These are phyloP conservation scores for Chloroceryle aenea DNA, from an alignment of 2,113 vertebrate species.

Conservation along the genomic window DNA sequence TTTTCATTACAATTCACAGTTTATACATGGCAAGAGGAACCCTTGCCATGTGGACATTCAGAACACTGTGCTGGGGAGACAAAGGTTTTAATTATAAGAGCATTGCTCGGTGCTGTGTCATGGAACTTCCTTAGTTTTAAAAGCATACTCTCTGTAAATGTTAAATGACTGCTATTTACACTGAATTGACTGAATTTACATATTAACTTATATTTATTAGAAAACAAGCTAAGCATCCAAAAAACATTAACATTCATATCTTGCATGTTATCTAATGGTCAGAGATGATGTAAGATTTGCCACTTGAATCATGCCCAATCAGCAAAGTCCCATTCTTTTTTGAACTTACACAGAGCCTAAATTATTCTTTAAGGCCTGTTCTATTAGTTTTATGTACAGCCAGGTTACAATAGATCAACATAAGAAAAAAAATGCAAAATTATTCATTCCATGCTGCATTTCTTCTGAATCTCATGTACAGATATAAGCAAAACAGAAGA, in stretches of 20 bases:
- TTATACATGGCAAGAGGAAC: constrained; percentile 70
- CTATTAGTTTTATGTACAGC: constrained; percentile 69
- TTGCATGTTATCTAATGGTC: constrained; percentile 66
- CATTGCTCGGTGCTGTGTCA: constrained; percentile 71
- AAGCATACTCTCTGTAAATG: constrained; percentile 68
- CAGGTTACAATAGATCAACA: constrained; percentile 57
- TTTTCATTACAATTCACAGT: constrained; percentile 84
- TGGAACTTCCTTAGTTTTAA: constrained; percentile 74
- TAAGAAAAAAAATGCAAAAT: constrained; percentile 54
- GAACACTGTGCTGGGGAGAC: constrained; percentile 76
- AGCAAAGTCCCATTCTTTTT: constrained; percentile 51
- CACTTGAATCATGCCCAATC: constrained; percentile 71
- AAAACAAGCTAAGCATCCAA: constrained; percentile 79
- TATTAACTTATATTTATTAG: constrained; percentile 78
- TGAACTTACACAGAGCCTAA: constrained; percentile 66
- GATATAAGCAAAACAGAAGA: constrained; percentile 68
- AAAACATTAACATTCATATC: constrained; percentile 75
- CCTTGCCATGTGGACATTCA: constrained; percentile 74
- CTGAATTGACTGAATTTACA: constrained; percentile 54
- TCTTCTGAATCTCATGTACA: constrained; percentile 71
- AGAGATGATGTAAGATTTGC: constrained; percentile 68
- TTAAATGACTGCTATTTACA: too few relatives aligned
- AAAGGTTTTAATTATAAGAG: constrained; percentile 74
- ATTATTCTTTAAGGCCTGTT: constrained; percentile 68
- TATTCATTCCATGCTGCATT: constrained; percentile 64